phyloP scores from a whole-genome alignment of 2,797 vertebrate genomes.

The Pipistrellus pygmaeus region DNA sequence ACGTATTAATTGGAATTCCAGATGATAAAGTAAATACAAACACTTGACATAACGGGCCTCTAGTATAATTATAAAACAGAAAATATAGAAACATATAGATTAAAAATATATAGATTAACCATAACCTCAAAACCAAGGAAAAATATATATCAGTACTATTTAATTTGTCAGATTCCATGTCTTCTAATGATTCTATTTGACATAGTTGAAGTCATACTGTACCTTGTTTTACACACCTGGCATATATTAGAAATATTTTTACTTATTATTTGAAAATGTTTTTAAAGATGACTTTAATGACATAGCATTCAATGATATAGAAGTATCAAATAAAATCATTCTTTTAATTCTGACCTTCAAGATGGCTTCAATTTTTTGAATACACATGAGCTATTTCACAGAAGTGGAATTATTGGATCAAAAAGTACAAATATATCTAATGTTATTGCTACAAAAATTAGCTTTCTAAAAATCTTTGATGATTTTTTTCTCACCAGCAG shows the following conservation, averaged over 20 bases:
- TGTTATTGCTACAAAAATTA: background rate
- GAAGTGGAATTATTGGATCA: background rate
- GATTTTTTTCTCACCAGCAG: background rate
- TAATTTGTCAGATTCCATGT: background rate
- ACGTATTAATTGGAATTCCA: background rate
- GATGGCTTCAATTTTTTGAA: background rate
- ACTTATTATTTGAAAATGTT: background rate
- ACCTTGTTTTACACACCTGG: background rate
- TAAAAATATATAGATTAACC: background rate
- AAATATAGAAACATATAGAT: background rate
- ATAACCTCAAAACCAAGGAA: background rate
- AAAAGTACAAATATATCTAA: background rate
- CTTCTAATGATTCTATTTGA: background rate
- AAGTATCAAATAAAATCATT: background rate
- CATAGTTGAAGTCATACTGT: background rate
- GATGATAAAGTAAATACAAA: background rate
- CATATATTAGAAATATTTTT: background rate
- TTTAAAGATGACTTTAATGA: background rate
- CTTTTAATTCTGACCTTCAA: background rate
- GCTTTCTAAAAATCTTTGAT: background rate
- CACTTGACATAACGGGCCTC: background rate
- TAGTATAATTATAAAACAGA: background rate
- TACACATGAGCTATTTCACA: background rate
- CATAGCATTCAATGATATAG: background rate
- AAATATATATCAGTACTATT: background rate